Percentiles rank a stretch among this genome's conserved stretches.
Evolutionary conservation across 2,888 invertebrate species (phyloP).

Genomic region (Tolmerus cingulatus): DNA sequence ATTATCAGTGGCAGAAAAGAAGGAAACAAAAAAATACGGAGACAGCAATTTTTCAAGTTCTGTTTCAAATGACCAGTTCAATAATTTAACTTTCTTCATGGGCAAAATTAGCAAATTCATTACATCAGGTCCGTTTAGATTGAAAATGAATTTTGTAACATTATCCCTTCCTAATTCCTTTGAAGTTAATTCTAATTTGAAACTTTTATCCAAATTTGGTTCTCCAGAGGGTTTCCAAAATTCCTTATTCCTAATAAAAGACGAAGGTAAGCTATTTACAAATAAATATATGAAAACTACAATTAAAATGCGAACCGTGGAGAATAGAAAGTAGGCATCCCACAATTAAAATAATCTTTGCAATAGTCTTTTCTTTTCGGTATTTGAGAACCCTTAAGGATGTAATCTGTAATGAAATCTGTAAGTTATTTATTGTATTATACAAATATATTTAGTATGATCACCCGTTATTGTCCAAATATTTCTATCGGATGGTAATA

Average conservation of each 20-base stretch:
- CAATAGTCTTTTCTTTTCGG: conserved; percentile 60
- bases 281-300: conserved; percentile 36
- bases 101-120: conserved; percentile 59
- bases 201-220: conserved; percentile 43
- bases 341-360: conserved; percentile 63
- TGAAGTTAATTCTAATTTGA: conserved; percentile 52
- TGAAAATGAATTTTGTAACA: conserved; percentile 54
- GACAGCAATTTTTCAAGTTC: conserved; percentile 54
- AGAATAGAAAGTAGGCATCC: conserved; percentile 66
- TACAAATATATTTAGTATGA: neutral
- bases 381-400: conserved; percentile 56
- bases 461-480: conserved; percentile 50
- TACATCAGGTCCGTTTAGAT: conserved; percentile 59
- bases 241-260: conserved; percentile 9
- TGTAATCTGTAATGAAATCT: conserved; percentile 52
- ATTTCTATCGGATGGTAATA: conserved; percentile 65
- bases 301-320: conserved; percentile 60
- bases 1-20: conserved; percentile 58
- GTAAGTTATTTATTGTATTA: neutral
- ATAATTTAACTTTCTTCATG: conserved; percentile 52
- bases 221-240: conserved; percentile 42
- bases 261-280: neutral
- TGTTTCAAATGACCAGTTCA: conserved; percentile 58
- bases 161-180: conserved; percentile 51
- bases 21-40: conserved; percentile 57